Percentiles rank a stretch among this genome's conserved stretches.
Conservation (phyloP, 92 coral and sea anemone genomes). For the Epizoanthus fatuus region DNA sequence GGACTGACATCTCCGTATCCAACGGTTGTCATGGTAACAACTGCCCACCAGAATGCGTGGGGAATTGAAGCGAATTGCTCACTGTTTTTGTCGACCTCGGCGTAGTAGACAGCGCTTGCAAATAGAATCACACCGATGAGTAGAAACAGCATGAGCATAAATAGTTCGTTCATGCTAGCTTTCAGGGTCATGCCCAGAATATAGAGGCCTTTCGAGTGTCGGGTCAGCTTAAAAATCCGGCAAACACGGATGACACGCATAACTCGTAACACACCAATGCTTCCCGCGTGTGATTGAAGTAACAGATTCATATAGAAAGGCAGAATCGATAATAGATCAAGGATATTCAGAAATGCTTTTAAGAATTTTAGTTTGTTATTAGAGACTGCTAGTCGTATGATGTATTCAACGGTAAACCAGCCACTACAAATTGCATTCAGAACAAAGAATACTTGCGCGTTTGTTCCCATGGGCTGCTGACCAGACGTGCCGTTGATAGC, state of each 20-base stretch:
- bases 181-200: constrained; percentile 93
- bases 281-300: constrained; percentile 64
- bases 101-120: constrained; percentile 96
- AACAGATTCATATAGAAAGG: constrained; percentile 88
- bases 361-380: constrained; percentile 84
- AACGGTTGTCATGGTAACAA: constrained; percentile 99
- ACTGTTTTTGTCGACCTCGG: constrained; percentile 66
- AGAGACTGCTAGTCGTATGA: constrained; percentile 81
- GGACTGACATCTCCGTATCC: constrained; percentile 97
- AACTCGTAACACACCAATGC: constrained; percentile 87
- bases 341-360: constrained; percentile 82
- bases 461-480: constrained; percentile 45
- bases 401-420: constrained; percentile 94
- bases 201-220: constrained; percentile 95
- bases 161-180: constrained; percentile 92
- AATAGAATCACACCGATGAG: constrained; percentile 93
- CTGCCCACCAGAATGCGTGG: constrained; percentile 99
- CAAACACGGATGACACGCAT: constrained; percentile 96
- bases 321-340: constrained; percentile 89
- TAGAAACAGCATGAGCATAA: constrained; percentile 93
- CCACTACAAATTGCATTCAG: constrained; percentile 90
- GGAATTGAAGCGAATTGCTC: constrained; percentile 86
- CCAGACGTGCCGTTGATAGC: constrained; percentile 49
- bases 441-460: constrained; percentile 59
- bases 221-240: constrained; percentile 94